A percentile compares a stretch with the other conserved stretches of the same genome.
These are phyloP conservation scores for Sturnus vulgaris DNA, from an alignment of 2,113 vertebrate genomes.

Conservation along the genomic window DNA sequence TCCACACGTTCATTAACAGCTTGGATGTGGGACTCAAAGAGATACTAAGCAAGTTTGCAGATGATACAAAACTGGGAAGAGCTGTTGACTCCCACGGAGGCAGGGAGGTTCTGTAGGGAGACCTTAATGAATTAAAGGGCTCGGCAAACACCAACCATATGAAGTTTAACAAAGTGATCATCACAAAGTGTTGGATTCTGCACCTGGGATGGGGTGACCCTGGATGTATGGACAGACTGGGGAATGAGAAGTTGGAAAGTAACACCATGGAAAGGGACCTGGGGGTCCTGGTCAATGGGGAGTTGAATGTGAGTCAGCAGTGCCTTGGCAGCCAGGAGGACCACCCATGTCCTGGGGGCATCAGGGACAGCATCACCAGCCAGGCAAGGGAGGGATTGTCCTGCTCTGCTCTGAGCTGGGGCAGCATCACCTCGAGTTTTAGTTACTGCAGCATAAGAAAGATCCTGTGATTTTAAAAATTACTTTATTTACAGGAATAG, in stretches of 20 bases:
- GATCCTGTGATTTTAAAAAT: background rate
- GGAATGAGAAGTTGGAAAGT: background rate
- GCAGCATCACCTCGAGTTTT: rapidly evolving
- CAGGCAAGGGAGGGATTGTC: rapidly evolving
- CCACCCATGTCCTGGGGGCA: rapidly evolving
- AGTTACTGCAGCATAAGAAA: background rate
- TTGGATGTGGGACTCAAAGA: rapidly evolving
- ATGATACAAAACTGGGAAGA: background rate
- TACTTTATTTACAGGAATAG: background rate
- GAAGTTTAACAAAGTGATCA: background rate
- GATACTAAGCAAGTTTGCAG: background rate
- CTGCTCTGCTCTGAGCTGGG: rapidly evolving
- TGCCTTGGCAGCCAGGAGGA: background rate
- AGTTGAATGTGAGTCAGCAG: too few relatives aligned
- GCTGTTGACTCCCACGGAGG: background rate
- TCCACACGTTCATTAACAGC: background rate
- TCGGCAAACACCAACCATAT: background rate
- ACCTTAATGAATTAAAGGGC: background rate
- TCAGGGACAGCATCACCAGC: background rate
- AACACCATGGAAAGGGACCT: background rate
- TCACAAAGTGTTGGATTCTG: rapidly evolving
- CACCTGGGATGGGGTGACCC: background rate
- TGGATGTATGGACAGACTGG: background rate
- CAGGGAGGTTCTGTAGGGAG: background rate
- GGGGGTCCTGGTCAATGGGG: rapidly evolving